Percentiles rank a stretch among this genome's conserved stretches.
These are phyloP conservation scores for Heliangelus exortis DNA, from an alignment of 2,797 vertebrate genomes.

Conservation along the genomic window DNA sequence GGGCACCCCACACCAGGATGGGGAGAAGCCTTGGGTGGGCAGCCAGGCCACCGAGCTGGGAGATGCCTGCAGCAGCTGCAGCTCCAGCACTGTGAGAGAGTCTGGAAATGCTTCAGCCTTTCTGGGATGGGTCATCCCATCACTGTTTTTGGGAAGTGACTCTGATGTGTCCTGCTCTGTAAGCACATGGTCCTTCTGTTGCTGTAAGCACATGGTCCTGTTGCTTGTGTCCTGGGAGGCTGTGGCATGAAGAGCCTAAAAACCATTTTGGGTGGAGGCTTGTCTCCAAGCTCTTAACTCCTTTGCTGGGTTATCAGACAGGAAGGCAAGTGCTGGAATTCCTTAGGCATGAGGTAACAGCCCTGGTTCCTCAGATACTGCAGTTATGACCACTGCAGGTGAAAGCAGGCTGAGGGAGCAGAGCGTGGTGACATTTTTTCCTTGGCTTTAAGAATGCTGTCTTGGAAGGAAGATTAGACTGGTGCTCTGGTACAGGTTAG, in stretches of 20 bases:
- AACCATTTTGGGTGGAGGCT: not conserved
- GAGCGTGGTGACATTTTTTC: rapidly evolving
- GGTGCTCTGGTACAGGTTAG: not conserved
- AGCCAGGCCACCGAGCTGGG: not conserved
- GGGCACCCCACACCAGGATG: not conserved
- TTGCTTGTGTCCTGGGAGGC: not conserved
- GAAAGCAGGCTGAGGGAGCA: not conserved
- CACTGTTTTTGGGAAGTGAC: not conserved
- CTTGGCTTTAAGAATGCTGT: not conserved
- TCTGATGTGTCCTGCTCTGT: not conserved
- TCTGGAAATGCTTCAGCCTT: not conserved
- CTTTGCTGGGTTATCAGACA: not conserved
- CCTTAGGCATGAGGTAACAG: not conserved
- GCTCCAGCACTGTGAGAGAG: not conserved
- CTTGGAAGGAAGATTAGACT: not conserved
- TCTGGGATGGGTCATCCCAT: not conserved
- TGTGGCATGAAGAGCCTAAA: not conserved
- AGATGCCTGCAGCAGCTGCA: not conserved
- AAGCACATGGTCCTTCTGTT: not conserved
- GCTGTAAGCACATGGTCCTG: not conserved
- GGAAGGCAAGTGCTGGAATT: not conserved
- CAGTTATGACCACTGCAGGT: not conserved
- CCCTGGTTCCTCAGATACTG: not conserved
- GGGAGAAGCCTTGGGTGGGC: not conserved
- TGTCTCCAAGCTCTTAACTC: not conserved